Conservation (phyloP, 1,140 invertebrate species). For the Hestina assimilis region DNA sequence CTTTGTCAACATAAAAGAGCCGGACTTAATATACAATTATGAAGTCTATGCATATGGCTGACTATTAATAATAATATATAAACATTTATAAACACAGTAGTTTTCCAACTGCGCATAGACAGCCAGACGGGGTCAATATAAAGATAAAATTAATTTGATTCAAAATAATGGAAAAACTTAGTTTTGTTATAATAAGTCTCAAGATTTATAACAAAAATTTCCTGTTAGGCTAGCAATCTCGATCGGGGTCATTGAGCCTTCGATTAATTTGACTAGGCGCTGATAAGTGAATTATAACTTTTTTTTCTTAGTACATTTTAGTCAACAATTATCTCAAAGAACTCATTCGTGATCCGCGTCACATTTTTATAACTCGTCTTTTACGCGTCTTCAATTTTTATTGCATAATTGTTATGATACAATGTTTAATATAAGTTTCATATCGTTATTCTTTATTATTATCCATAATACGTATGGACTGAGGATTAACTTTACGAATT, state of each 20-base stretch:
- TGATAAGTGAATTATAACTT: conserved; percentile 21
- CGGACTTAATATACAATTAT: too few species aligned
- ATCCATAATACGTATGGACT: conserved; percentile 23
- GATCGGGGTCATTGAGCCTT: conserved; percentile 45
- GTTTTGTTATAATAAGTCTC: neutral
- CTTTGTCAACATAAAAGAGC: too few species aligned
- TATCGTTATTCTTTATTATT: neutral
- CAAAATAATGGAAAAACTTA: too few species aligned
- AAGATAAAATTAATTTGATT: too few species aligned
- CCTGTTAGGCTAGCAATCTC: conserved; percentile 6
- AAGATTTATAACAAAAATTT: neutral
- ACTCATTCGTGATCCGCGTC: conserved; percentile 37
- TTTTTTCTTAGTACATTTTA: conserved; percentile 39
- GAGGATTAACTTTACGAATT: conserved; percentile 65
- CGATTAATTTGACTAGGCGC: conserved; percentile 27
- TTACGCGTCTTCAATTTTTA: conserved; percentile 20
- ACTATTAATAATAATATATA: too few species aligned
- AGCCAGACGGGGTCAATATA: too few species aligned
- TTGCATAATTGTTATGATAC: conserved; percentile 24
- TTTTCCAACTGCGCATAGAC: too few species aligned
- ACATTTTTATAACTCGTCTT: conserved; percentile 44
- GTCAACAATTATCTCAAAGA: conserved; percentile 55
- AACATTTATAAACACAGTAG: too few species aligned
- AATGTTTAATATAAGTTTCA: conserved; percentile 32
- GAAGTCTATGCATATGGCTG: too few species aligned